Base-by-base conservation (phyloP, 92 coral and sea anemone genomes). In the Siderastrea radians region DNA sequence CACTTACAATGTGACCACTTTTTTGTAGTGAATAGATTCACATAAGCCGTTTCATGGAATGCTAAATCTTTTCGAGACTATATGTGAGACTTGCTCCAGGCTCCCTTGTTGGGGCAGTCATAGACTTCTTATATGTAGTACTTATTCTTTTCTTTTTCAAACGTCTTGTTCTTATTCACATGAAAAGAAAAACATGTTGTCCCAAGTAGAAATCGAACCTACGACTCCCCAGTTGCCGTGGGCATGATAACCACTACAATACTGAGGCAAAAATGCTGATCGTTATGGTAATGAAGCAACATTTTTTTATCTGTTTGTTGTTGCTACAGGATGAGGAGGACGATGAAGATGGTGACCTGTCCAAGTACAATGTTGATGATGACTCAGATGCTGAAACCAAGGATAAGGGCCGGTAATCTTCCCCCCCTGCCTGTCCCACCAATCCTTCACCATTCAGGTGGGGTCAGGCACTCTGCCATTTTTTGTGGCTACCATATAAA, bases 381-480 rank as follows among this genome's bases (percentile, higher is more conserved):
- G 96, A 79, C 3, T 94, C 95, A 74, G 98, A 93, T 58, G 87
- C 81, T 60, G 95, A 95, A 59, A 85, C 60, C 89, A 95, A 95
- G 96, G 95, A 95, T 83, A 95, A 91, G 98, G 96, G 98, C 98
- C 98, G 98, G 98, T 95, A 95, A 95, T 82, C 89, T 71, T 60
- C 70, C 69, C 69, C 74, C 77, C 74, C 84, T 88, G 86, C 74
- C 78, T 88, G 90, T 90, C 81, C 88, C 82, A 77, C 77, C 91
- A 87, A 82, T 76, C 85, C 82, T 71, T 81, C 87, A 73, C 75
- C 76, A 71, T 65, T 86, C 88, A 90, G 93, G 95, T 93, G 95
- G 95, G 95, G 89, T 74, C 89, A 77, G 91, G 75, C 91, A 71
- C 79, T 68, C 80, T 60, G 80, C 80, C 73, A 73, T 57, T 1